A percentile compares a stretch with the other conserved stretches of the same genome.
phyloP scores from a whole-genome alignment of 2,113 vertebrate genomes.

The Crotalus viridis region DNA sequence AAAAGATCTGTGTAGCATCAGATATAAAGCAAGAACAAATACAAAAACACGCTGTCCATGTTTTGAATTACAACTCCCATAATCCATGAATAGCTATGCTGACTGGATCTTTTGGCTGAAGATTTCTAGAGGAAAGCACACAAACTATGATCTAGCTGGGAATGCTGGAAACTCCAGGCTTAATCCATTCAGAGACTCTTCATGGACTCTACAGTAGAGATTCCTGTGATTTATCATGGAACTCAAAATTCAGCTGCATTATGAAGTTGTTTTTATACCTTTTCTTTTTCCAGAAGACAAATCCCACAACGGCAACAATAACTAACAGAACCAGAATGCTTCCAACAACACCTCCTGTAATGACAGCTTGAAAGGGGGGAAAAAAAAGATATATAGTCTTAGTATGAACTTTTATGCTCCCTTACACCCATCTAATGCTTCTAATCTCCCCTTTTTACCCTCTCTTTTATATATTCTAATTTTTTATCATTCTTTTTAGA shows the following conservation, averaged over 20 bases:
- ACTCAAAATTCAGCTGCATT: not conserved
- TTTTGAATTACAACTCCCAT: not conserved
- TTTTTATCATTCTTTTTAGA: not conserved
- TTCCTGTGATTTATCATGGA: not conserved
- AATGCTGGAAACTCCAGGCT: not conserved
- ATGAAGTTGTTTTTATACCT: slow-evolving; percentile 59
- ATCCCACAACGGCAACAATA: slow-evolving; percentile 64
- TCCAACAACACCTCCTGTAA: slow-evolving; percentile 72
- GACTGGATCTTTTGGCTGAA: not conserved
- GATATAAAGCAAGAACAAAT: not conserved
- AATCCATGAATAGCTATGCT: not conserved
- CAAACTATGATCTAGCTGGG: not conserved
- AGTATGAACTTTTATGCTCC: not conserved
- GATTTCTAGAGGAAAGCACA: not conserved
- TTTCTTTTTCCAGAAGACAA: slow-evolving; percentile 83
- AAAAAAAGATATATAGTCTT: not conserved
- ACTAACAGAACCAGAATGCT: slow-evolving; percentile 72
- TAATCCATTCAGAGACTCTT: not conserved
- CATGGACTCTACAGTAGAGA: not conserved
- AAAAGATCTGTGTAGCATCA: not conserved
- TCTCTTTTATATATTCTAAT: not conserved
- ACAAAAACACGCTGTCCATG: not conserved
- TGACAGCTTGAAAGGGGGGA: slow-evolving; percentile 62
- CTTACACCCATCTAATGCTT: not conserved
- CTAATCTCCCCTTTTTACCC: not conserved